These are phyloP conservation scores for Alcedo quadribrachys DNA, from an alignment of 2,797 vertebrate species.

Conservation along the genomic window DNA sequence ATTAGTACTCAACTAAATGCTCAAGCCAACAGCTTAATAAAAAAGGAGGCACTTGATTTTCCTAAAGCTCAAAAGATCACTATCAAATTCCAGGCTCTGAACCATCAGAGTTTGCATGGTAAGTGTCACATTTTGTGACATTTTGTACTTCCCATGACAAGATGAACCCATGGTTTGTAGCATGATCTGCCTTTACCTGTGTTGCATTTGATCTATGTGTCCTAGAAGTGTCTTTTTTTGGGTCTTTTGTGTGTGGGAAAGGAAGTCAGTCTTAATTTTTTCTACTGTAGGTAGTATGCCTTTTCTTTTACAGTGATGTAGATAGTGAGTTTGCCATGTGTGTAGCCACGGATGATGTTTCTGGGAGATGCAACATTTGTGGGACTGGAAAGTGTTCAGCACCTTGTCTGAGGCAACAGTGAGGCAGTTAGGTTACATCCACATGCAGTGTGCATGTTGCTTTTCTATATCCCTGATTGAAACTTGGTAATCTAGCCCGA, in stretches of 20 bases:
- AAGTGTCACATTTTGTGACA: neutral
- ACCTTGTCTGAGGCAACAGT: neutral
- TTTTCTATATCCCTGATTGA: neutral
- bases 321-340: neutral
- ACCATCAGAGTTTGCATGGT: neutral
- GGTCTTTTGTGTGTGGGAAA: neutral
- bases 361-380: neutral
- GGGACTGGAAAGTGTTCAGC: neutral
- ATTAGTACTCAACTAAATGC: neutral
- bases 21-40: neutral
- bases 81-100: neutral
- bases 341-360: neutral
- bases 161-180: neutral
- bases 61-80: neutral
- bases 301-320: neutral
- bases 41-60: neutral
- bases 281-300: neutral
- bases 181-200: neutral
- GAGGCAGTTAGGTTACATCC: fast-evolving
- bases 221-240: neutral
- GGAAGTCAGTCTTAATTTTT: neutral
- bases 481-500: neutral
- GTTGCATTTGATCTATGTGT: neutral
- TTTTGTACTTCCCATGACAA: neutral
- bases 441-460: neutral